These are phyloP conservation scores for Dinomys branickii DNA, from an alignment of 2,113 vertebrate genomes.

Conservation along the genomic window DNA sequence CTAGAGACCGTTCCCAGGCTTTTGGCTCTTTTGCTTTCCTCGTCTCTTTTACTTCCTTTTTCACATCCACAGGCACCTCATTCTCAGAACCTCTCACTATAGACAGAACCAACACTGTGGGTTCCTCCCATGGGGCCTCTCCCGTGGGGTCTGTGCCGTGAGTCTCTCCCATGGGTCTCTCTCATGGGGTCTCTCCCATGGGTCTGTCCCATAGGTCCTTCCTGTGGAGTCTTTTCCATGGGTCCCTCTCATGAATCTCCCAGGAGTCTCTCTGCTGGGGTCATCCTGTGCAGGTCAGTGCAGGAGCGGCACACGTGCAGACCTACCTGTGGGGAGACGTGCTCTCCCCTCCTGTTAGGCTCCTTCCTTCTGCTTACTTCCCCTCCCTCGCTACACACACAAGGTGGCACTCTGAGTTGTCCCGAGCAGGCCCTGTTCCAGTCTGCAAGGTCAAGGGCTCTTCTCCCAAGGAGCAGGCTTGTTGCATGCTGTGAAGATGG, in stretches of 20 bases:
- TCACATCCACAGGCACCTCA: too few species aligned
- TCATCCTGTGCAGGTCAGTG: too few species aligned
- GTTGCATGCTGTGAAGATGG: neutral
- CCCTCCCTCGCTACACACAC: too few species aligned
- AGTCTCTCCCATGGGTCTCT: neutral
- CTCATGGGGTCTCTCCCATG: too few species aligned
- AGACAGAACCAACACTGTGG: too few species aligned
- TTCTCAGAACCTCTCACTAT: too few species aligned
- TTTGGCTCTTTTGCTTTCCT: too few species aligned
- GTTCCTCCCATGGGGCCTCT: neutral
- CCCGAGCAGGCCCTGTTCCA: neutral
- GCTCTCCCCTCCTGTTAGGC: neutral
- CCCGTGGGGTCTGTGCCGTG: neutral
- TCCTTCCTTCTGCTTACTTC: neutral
- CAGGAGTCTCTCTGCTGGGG: neutral
- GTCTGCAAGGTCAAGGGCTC: too few species aligned
- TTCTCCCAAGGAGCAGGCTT: neutral
- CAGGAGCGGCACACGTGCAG: neutral
- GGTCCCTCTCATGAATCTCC: neutral
- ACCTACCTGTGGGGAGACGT: neutral
- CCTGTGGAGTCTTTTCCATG: neutral
- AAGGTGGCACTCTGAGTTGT: neutral
- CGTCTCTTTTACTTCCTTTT: too few species aligned
- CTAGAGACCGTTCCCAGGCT: too few species aligned
- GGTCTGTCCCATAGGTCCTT: too few species aligned